Base-by-base conservation (phyloP, 2,888 invertebrate species). In the Mythimna albipuncta region DNA sequence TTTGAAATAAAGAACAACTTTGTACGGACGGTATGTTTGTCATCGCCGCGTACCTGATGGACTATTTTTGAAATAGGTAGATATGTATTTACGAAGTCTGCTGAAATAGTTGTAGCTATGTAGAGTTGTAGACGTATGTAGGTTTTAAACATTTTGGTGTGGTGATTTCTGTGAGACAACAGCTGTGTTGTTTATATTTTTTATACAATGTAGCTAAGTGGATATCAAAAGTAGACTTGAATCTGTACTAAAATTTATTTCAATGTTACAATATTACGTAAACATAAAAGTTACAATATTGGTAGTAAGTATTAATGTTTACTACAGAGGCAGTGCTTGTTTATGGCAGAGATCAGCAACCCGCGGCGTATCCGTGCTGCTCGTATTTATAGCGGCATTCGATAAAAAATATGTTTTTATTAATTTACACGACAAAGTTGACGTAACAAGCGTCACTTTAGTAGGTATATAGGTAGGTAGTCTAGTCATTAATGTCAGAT, bases 271-370 rank as follows among this genome's bases (percentile, higher is more conserved):
- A 44, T 13, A 44, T 5, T 13, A 44, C 5, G 44, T 10, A 13
- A 63, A 58, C 73, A 44, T 61, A 66, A 61, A 63, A 79, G 65
- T 65, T 82, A 81, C 77, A 85, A 85, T 85, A 82, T 76, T 80
- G 75, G 82, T 89, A 52, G 19, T 52, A 87, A 32, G 85, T 88
- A 84, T 85, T 87, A 88, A 87, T 93, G 91, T 93, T 93, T 93
- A 93, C 93, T 93, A 92, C 90, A 81, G 81, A 73, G 72, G 76
- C 82, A 80, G 79, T 81, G 79, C 84, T 85, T 93, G 92, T 94
- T 93, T 93, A 94, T 86, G 85, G 79, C 84, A 90, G 76, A 89
- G 93, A 92, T 92, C 93, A 91, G 90, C 91, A 91, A 93, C 92
- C 92, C 91, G 81, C 77, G 71, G 75, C 82, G 85, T 81, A 77